These are phyloP conservation scores for Labeo catla DNA, from an alignment of 2,113 vertebrate species.

Conservation along the genomic window DNA sequence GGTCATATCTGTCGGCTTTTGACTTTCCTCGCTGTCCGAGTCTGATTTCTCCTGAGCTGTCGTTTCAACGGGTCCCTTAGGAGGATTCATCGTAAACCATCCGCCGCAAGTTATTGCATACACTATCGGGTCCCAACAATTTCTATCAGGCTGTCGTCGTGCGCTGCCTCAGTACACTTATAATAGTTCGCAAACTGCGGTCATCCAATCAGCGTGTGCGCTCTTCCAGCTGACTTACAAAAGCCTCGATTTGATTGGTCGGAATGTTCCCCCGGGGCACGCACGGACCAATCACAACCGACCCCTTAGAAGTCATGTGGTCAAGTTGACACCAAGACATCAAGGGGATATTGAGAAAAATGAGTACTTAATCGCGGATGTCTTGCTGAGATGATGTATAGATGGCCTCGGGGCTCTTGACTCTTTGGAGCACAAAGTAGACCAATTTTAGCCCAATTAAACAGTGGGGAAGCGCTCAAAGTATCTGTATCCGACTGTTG, in stretches of 20 bases:
- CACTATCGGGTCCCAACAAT: not conserved
- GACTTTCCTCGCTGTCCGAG: constrained; percentile 68
- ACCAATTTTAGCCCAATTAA: constrained; percentile 83
- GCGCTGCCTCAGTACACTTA: constrained; percentile 28
- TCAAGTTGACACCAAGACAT: constrained; percentile 61
- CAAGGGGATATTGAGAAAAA: constrained; percentile 75
- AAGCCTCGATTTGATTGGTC: constrained; percentile 70
- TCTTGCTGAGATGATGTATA: constrained; percentile 75
- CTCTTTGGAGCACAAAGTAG: constrained; percentile 73
- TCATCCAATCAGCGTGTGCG: constrained; percentile 72
- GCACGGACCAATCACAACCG: constrained; percentile 9
- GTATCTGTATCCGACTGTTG: constrained; percentile 73
- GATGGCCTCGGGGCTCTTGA: constrained; percentile 68
- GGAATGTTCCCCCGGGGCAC: constrained; percentile 47
- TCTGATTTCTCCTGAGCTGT: constrained; percentile 70
- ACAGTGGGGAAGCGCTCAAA: constrained; percentile 75
- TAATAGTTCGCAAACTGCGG: constrained; percentile 4
- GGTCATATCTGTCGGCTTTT: constrained; percentile 70
- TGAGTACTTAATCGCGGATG: constrained; percentile 81
- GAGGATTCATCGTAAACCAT: constrained; percentile 73
- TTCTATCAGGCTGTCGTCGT: constrained; percentile 52
- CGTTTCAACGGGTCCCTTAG: constrained; percentile 72
- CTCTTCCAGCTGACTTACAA: constrained; percentile 63
- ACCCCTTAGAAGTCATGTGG: constrained; percentile 33
- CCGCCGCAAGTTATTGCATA: not conserved